Evolutionary conservation across 2,888 invertebrate species (phyloP).

Genomic region (Polyommatus iphigenia): DNA sequence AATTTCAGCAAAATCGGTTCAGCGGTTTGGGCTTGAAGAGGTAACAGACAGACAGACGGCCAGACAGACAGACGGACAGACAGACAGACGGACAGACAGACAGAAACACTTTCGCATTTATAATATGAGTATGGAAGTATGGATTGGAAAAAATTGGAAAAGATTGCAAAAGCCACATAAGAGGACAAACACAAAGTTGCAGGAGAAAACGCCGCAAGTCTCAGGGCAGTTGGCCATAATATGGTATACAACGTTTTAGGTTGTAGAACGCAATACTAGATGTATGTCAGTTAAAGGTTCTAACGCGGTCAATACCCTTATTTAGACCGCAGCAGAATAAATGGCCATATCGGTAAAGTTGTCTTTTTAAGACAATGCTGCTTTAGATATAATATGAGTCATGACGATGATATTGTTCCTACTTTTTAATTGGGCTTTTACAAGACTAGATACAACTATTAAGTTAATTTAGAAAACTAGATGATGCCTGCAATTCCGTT

Average conservation of each 20-base stretch:
- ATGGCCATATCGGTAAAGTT: not conserved
- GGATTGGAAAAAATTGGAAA: too few species aligned
- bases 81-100: too few species aligned
- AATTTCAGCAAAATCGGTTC: too few species aligned
- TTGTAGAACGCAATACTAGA: slow-evolving; percentile 20
- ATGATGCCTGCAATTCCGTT: too few species aligned
- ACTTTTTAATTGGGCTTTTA: not conserved
- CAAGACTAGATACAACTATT: too few species aligned
- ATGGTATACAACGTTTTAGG: not conserved
- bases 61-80: too few species aligned
- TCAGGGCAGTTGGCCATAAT: slow-evolving; percentile 11
- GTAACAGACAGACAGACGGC: too few species aligned
- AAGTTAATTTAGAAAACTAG: too few species aligned
- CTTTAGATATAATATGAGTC: slow-evolving; percentile 18
- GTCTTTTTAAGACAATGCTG: slow-evolving; percentile 34
- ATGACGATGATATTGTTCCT: not conserved
- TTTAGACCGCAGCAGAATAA: slow-evolving; percentile 1
- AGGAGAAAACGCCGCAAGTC: not conserved
- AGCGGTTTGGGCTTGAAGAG: too few species aligned
- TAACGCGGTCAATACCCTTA: slow-evolving; percentile 29
- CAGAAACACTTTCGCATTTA: too few species aligned
- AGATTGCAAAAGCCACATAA: too few species aligned
- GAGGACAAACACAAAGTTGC: not conserved
- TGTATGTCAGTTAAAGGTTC: slow-evolving; percentile 26
- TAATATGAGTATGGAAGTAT: too few species aligned